These are phyloP conservation scores for Melanotaenia trifasciata DNA, from an alignment of 2,797 vertebrate species.

Conservation along the genomic window DNA sequence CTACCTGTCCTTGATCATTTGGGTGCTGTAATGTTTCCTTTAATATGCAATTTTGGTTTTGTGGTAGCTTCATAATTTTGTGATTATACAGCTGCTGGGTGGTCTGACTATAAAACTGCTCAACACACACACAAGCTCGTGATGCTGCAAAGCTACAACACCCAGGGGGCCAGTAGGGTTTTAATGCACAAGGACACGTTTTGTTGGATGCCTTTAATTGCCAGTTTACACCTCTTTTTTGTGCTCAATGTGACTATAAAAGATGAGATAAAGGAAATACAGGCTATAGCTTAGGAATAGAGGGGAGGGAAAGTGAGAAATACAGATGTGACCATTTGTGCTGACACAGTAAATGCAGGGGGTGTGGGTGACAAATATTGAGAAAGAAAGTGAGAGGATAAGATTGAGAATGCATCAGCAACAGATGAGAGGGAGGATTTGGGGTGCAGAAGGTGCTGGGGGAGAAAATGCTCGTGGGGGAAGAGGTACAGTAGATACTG, in stretches of 20 bases:
- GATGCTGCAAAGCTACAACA: slow-evolving; percentile 34
- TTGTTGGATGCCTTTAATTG: slow-evolving; percentile 15
- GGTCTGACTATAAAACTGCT: slow-evolving; percentile 50
- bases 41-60: slow-evolving; percentile 43
- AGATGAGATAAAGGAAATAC: background rate
- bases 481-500: slow-evolving; percentile 66
- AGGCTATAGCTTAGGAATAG: background rate
- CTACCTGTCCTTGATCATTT: slow-evolving; percentile 14
- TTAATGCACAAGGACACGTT: slow-evolving; percentile 32
- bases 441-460: slow-evolving; percentile 42
- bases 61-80: slow-evolving; percentile 47
- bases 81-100: slow-evolving; percentile 50
- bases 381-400: slow-evolving; percentile 12
- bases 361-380: slow-evolving; percentile 24
- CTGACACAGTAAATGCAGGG: slow-evolving; percentile 30
- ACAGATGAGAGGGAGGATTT: slow-evolving; percentile 45
- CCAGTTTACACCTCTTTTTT: background rate
- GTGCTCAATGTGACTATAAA: slow-evolving; percentile 8
- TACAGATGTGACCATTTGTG: slow-evolving; percentile 43
- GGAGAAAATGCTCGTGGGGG: slow-evolving; percentile 44
- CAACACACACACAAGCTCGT: slow-evolving; percentile 15
- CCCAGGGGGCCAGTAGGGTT: slow-evolving; percentile 36
- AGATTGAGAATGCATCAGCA: slow-evolving; percentile 40
- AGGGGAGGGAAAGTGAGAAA: slow-evolving; percentile 13
- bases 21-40: slow-evolving; percentile 35